Base-by-base conservation (phyloP, 2,888 invertebrate genomes). In the Leptothorax acervorum region DNA sequence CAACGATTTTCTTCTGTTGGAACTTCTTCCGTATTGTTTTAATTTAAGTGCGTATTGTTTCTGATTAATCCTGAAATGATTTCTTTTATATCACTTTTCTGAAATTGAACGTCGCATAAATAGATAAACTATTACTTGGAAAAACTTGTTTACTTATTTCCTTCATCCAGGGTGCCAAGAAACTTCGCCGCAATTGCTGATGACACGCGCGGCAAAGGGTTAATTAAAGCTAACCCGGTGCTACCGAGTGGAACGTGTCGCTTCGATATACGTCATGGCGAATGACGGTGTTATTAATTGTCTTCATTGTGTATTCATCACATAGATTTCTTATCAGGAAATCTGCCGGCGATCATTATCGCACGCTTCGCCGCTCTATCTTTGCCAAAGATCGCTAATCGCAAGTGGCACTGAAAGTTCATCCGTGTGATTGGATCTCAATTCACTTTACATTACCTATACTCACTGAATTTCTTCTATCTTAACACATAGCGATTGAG, bases 201-300 rank as follows among this genome's bases (percentile, higher is more conserved):
- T 55, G 68, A 60, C 73, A 48, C 28, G 48, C 79, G 60, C 31
- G 12, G 18, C 35, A 60, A 81, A 71, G 48, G 60, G 71, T 81
- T 81, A 81, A 81, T 81, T 81, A 71, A 51, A 81, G 71, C 60
- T 60, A 81, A 81, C 35, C 60, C 60, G 71, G 9, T 60, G 60
- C 60, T 2, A 71, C n/a, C 39, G 39, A 60, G 48, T 39, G 73
- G 28, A 81, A 71, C 73, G 23, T 60, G 78, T 73, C 28, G 23
- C 48, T 79, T 42, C 73, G 48, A 39, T 79, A 39, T 79, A 70
- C 71, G n/a, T 71, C 57, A 18, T 15, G 23, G 8, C 45, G 39
- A 48, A 78, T 45, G 35, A 57, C 45, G 3, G 42, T 28, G 48
- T 79, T 51, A 71, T 71, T 71, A 71, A 79, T 71, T 71, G 71